phyloP scores from a whole-genome alignment of 2,113 vertebrate genomes.

The Xyliphius kryptos region DNA sequence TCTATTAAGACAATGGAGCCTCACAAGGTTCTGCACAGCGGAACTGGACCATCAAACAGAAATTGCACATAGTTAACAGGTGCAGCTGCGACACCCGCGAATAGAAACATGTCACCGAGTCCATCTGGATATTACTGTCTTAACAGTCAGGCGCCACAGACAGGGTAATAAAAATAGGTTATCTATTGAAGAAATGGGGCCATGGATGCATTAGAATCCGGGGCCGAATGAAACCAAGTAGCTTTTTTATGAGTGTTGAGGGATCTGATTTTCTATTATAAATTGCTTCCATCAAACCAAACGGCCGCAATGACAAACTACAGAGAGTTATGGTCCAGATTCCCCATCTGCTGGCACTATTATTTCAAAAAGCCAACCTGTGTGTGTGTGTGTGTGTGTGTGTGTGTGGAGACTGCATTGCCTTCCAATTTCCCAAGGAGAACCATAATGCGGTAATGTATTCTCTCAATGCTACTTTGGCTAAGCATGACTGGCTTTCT shows the following conservation, averaged over 20 bases:
- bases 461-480: conserved; percentile 26
- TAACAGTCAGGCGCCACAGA: conserved; percentile 11
- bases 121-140: conserved; percentile 25
- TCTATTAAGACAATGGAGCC: neutral
- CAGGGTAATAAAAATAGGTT: conserved; percentile 27
- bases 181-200: conserved; percentile 23
- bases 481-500: conserved; percentile 35
- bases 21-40: neutral
- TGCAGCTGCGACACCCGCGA: conserved; percentile 16
- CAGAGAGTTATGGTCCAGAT: conserved; percentile 28
- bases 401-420: conserved; percentile 15
- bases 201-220: conserved; percentile 1
- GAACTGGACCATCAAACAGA: neutral
- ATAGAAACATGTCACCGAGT: conserved; percentile 6
- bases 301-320: conserved; percentile 31
- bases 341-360: conserved; percentile 33
- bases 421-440: conserved; percentile 35
- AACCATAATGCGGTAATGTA: conserved; percentile 35
- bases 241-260: conserved; percentile 22
- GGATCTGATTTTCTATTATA: conserved; percentile 31
- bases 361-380: conserved; percentile 31
- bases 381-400: conserved; percentile 2
- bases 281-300: conserved; percentile 32
- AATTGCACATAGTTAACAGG: conserved; percentile 17
- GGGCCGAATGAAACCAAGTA: conserved; percentile 8